A percentile compares a stretch with the other conserved stretches of the same genome.
These are phyloP conservation scores for Drosophila ercepeae DNA, from an alignment of 1,140 invertebrate species.

Conservation along the genomic window DNA sequence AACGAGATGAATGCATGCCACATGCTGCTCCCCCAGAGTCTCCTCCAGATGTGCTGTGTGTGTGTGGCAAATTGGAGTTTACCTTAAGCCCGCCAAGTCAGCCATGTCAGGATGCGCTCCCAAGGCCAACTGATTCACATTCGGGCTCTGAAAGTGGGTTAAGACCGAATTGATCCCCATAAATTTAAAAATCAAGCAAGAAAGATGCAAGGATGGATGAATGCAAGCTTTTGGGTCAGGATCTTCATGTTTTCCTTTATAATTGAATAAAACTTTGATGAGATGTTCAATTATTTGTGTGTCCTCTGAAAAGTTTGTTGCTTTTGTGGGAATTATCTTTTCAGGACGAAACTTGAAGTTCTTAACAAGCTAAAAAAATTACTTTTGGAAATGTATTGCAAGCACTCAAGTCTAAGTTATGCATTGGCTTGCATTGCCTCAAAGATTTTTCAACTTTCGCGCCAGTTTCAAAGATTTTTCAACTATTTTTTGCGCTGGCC, in stretches of 20 bases:
- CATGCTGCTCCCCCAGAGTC: constrained; percentile 3
- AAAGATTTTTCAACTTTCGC: constrained; percentile 19
- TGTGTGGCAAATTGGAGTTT: constrained; percentile 44
- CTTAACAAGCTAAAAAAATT: neutral
- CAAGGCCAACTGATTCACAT: constrained; percentile 32
- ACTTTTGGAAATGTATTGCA: neutral
- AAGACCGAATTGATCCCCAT: constrained; percentile 29
- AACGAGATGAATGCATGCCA: constrained; percentile 45
- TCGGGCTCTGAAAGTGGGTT: constrained; percentile 34
- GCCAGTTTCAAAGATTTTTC: neutral
- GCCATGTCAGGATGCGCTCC: constrained; percentile 34
- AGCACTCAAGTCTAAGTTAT: neutral
- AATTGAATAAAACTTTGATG: neutral
- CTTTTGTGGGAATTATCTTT: too few relatives aligned
- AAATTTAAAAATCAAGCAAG: constrained; percentile 16
- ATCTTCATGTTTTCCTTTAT: neutral
- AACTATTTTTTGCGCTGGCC: constrained; percentile 16
- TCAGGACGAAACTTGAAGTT: neutral
- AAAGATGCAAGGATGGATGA: neutral
- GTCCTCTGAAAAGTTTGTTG: too few relatives aligned
- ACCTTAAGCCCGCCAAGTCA: constrained; percentile 40
- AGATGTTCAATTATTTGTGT: too few relatives aligned
- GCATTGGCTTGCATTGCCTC: neutral
- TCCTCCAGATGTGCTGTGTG: constrained; percentile 4
- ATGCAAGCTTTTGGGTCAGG: constrained; percentile 20